Conservation (phyloP, 1,140 invertebrate genomes). For the Helicorthomorpha holstii region DNA sequence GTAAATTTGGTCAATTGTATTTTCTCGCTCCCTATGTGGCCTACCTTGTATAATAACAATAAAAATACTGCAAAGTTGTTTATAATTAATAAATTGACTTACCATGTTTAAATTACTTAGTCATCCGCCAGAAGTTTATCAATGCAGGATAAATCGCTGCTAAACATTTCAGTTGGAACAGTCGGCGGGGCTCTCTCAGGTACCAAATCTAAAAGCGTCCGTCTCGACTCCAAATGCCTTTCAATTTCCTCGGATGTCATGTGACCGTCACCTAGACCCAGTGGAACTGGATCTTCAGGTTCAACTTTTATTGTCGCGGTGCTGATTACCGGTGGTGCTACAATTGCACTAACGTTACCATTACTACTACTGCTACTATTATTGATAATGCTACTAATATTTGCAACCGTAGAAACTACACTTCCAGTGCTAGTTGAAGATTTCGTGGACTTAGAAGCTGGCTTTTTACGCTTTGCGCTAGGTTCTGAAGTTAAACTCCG, state of each 20-base stretch:
- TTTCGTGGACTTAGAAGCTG: too few species aligned
- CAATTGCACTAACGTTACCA: too few species aligned
- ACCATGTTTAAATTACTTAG: not conserved
- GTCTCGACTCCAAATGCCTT: constrained; percentile 67
- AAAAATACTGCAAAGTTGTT: too few species aligned
- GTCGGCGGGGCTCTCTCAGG: constrained; percentile 70
- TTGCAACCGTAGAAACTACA: too few species aligned
- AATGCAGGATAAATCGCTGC: constrained; percentile 61
- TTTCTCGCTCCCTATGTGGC: constrained; percentile 3
- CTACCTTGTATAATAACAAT: not conserved
- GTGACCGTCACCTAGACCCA: constrained; percentile 41
- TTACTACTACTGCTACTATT: too few species aligned
- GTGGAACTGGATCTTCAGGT: not conserved
- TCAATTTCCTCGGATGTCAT: constrained; percentile 84
- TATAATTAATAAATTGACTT: not conserved
- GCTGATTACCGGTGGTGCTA: not conserved
- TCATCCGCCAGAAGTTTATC: constrained; percentile 47
- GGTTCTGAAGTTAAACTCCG: too few species aligned
- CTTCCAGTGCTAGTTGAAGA: too few species aligned
- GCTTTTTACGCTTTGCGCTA: too few species aligned
- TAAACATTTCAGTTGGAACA: constrained; percentile 81
- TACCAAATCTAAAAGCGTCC: constrained; percentile 51
- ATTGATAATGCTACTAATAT: too few species aligned
- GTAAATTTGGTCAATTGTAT: constrained; percentile 6
- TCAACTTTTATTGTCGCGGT: not conserved